phyloP scores from a whole-genome alignment of 2,797 vertebrate species.

The Petrocephalus schoutedeni region DNA sequence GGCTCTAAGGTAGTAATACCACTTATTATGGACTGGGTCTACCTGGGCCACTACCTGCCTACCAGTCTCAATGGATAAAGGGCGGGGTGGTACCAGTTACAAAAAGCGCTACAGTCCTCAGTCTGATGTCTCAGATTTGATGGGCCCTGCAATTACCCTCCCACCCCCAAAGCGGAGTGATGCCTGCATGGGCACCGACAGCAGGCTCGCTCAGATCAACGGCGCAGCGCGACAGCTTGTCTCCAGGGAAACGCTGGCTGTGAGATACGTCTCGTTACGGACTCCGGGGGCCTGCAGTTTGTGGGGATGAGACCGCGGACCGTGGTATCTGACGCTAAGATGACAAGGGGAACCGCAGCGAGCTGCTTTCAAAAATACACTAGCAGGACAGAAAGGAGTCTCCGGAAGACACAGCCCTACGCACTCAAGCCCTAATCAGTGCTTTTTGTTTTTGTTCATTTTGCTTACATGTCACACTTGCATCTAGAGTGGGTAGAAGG shows the following conservation, averaged over 20 bases:
- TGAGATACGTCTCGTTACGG: conserved; percentile 44
- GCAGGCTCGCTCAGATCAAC: conserved; percentile 37
- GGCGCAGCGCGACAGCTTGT: conserved; percentile 38
- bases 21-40: neutral
- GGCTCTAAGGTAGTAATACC: neutral
- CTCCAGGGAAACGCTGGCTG: conserved; percentile 46
- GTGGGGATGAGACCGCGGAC: conserved; percentile 12
- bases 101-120: neutral
- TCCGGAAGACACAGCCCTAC: neutral
- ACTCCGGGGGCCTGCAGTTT: conserved; percentile 23
- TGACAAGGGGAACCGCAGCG: conserved; percentile 49
- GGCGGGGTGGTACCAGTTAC: neutral
- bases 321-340: conserved; percentile 43
- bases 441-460: neutral
- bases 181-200: neutral
- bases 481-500: neutral
- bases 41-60: neutral
- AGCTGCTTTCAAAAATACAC: conserved; percentile 44
- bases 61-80: neutral
- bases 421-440: neutral
- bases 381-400: conserved; percentile 32
- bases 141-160: conserved; percentile 47
- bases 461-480: neutral
- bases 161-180: neutral
- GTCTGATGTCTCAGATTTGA: conserved; percentile 40